Base-by-base conservation (phyloP, 2,888 invertebrate species). In the Agonopterix heracliana region DNA sequence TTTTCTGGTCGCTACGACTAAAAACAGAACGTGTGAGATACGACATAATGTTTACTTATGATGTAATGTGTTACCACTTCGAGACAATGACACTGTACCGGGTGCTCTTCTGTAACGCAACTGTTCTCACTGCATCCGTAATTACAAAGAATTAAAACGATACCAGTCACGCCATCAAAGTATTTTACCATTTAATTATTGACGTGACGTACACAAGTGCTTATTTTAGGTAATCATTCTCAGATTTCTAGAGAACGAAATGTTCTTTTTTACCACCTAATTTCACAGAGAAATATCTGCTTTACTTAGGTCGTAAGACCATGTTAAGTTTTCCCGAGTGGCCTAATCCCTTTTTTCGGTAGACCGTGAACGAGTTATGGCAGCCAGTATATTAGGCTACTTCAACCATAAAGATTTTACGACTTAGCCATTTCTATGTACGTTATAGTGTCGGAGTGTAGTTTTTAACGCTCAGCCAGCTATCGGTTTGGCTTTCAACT, bases 391-490 rank as follows among this genome's bases (percentile, higher is more conserved):
- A 13, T 41, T 60, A 54, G 59, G 62, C 52, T 55, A 56, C 61
- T 63, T 63, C 60, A 56, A 59, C 63, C 57, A 68, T 74, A 71
- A 74, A 74, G 56, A 64, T 71, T 77, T 77, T 71, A 77, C 64
- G 71, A 71, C 26, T 26, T 3, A 3, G 26, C 26, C 26, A 26
- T 26, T 26, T 53, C 49, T 53, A 26, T 26, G 26, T 26, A 7
- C n/a, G 38, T n/a, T 56, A 61, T 47, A 36, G 36, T 44, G 42
- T 41, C 46, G 41, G 43, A 47, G 43, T 47, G 34, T 46, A 46
- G 47, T 45, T 47, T 47, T 47, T 42, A 43, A 41, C n/a, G 35
- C 35, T 41, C 41, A 36, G 34, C 11, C 12, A 11, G 41, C 7
- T 9, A 26, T 26, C 17, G 9, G 46, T n/a, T 36, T 36, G 11